A percentile compares a stretch with the other conserved stretches of the same genome.
phyloP scores from a whole-genome alignment of 2,113 vertebrate species.

The Lipotes vexillifer region DNA sequence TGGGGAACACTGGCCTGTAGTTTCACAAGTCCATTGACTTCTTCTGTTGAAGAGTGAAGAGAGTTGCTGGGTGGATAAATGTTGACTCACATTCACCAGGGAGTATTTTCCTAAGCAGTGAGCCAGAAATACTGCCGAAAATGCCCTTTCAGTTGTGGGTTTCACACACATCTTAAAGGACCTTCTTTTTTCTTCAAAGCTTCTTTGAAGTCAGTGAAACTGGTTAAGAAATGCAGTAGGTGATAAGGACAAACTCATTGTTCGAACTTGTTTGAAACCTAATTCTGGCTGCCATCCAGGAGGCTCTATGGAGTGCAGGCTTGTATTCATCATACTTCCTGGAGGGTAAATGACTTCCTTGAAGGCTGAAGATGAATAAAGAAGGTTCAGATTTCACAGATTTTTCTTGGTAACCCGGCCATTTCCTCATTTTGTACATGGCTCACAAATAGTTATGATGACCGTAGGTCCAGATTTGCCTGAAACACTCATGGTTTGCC shows the following conservation, averaged over 20 bases:
- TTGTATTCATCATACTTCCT: neutral
- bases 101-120: conserved; percentile 3
- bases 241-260: neutral
- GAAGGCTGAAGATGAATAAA: neutral
- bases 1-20: neutral
- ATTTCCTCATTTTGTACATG: neutral
- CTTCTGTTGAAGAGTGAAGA: neutral
- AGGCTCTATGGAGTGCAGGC: neutral
- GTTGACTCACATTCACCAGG: conserved; percentile 6
- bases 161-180: neutral
- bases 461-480: neutral
- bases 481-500: neutral
- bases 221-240: conserved; percentile 29
- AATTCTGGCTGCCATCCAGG: neutral
- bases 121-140: conserved; percentile 32
- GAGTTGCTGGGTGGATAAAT: neutral
- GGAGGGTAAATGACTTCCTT: neutral
- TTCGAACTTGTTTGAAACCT: neutral
- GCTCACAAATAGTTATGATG: neutral
- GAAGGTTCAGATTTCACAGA: neutral
- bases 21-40: neutral
- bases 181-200: conserved; percentile 39
- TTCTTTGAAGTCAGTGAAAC: conserved; percentile 49
- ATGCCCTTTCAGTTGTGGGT: neutral
- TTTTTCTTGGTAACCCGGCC: neutral